These are phyloP conservation scores for Conistra vaccinii DNA, from an alignment of 2,888 invertebrate genomes.

Conservation along the genomic window DNA sequence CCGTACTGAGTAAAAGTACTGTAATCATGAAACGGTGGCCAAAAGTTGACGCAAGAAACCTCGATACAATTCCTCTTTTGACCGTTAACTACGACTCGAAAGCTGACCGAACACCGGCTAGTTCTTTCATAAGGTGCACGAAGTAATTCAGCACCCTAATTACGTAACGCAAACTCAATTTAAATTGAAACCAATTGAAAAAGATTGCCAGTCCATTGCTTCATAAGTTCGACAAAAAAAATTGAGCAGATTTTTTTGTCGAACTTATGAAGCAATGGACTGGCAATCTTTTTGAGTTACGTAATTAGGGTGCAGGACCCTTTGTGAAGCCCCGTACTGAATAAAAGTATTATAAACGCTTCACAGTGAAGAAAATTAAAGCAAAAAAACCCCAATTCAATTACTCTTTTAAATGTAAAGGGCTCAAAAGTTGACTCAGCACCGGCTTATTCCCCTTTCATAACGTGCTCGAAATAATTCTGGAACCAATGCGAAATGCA, in stretches of 20 bases:
- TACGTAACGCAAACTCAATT: no score
- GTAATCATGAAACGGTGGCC: background rate
- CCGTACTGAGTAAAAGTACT: constrained; percentile 15
- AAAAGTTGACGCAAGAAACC: constrained; percentile 9
- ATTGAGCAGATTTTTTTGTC: no score
- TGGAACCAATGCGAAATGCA: constrained; percentile 43
- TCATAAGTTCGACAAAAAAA: no score
- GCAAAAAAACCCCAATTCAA: background rate
- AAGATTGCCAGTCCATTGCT: no score
- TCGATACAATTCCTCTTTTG: constrained; percentile 1
- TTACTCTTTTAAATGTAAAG: constrained; percentile 2
- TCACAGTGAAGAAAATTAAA: no score
- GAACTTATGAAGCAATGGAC: no score
- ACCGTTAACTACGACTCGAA: constrained; percentile 1
- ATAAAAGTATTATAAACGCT: no score
- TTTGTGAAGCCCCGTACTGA: constrained; percentile 22
- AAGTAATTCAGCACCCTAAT: no score
- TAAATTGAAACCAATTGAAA: no score
- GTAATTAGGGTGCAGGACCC: no score
- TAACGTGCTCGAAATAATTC: constrained; percentile 53
- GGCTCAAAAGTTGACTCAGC: constrained; percentile 7
- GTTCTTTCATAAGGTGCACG: constrained; percentile 29
- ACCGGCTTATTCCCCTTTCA: background rate
- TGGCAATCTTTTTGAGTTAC: no score
- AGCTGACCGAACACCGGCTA: background rate